Percentiles rank a stretch among this genome's conserved stretches.
Conservation (phyloP, 2,888 invertebrate genomes). For the Oscheius sp. region DNA sequence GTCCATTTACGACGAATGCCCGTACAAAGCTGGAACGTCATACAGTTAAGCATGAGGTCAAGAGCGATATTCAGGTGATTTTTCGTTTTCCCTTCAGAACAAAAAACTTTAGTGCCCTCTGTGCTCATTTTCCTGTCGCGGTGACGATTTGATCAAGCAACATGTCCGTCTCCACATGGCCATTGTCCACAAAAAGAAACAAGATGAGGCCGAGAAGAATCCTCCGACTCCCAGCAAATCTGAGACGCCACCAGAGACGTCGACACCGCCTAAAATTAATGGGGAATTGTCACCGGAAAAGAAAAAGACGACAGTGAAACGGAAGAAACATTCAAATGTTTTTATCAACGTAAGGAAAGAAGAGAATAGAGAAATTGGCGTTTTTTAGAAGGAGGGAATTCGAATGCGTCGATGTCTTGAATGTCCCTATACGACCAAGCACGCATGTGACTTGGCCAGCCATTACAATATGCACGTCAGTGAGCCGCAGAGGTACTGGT, state of each 20-base stretch:
- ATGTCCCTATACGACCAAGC: slow-evolving; percentile 54
- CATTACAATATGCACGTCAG: slow-evolving; percentile 48
- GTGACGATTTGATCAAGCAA: slow-evolving; percentile 35
- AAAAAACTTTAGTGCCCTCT: slow-evolving; percentile 36
- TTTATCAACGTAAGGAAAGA: slow-evolving; percentile 6
- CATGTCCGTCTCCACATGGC: slow-evolving; percentile 46
- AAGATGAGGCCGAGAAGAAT: slow-evolving; percentile 24
- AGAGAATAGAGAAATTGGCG: not conserved
- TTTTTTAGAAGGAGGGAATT: slow-evolving; percentile 31
- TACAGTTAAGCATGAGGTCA: slow-evolving; percentile 20
- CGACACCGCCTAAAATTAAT: not conserved
- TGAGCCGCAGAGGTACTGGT: slow-evolving; percentile 33
- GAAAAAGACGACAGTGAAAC: not conserved
- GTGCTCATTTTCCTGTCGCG: slow-evolving; percentile 47
- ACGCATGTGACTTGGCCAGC: slow-evolving; percentile 50
- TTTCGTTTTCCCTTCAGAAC: not conserved
- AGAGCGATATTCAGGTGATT: slow-evolving; percentile 30
- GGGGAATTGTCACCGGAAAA: not conserved
- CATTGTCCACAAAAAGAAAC: slow-evolving; percentile 3
- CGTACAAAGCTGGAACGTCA: slow-evolving; percentile 30
- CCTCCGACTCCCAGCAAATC: not conserved
- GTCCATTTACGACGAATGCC: slow-evolving; percentile 34
- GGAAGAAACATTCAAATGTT: slow-evolving; percentile 6
- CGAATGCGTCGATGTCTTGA: slow-evolving; percentile 46
- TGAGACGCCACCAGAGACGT: not conserved